phyloP scores from a whole-genome alignment of 35 echinoderm and acorn worm species.

The Apostichopus californicus region DNA sequence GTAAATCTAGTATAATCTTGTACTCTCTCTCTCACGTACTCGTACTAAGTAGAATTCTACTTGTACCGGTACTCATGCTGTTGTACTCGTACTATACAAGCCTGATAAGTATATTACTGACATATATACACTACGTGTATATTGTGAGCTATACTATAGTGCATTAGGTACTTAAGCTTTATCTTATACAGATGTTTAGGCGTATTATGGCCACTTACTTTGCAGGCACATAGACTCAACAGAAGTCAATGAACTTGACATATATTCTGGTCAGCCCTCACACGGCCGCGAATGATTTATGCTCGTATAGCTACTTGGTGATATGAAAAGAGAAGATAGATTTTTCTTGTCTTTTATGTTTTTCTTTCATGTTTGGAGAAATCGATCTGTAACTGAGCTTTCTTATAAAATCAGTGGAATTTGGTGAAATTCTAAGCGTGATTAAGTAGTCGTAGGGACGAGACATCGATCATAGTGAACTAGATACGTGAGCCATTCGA shows the following conservation, averaged over 20 bases:
- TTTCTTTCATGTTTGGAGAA: neutral
- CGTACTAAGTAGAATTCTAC: no score
- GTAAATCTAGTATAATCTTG: no score
- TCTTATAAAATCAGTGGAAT: constrained; percentile 8
- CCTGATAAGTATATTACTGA: no score
- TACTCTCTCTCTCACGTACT: no score
- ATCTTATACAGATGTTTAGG: no score
- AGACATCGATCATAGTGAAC: neutral
- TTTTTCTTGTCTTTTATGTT: neutral
- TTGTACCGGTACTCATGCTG: no score
- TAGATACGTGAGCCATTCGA: constrained; percentile 6
- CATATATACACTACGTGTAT: no score
- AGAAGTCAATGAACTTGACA: neutral
- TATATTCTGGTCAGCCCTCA: neutral
- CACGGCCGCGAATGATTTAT: neutral
- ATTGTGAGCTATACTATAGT: no score
- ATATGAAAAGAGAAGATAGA: neutral
- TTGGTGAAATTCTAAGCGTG: constrained; percentile 2
- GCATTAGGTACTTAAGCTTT: no score
- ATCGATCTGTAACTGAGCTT: constrained; percentile 11
- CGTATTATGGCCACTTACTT: no score
- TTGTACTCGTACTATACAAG: no score
- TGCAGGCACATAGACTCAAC: neutral
- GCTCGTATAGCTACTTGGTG: neutral
- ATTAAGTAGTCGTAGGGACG: neutral